phyloP scores from a whole-genome alignment of 2,888 invertebrate species.

The Pammene aurita region DNA sequence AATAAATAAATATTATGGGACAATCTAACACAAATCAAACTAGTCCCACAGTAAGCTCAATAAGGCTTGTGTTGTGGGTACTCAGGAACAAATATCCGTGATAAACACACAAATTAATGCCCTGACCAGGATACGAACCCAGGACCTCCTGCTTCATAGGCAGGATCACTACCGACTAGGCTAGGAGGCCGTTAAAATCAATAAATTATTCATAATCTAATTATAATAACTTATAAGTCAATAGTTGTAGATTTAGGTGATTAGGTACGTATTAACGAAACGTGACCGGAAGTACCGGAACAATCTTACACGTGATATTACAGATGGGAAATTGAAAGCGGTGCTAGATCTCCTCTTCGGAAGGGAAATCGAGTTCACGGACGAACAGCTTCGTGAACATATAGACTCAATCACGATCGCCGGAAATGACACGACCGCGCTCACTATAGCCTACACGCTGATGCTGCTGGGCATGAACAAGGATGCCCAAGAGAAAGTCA shows the following conservation, averaged over 20 bases:
- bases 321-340: conserved; percentile 69
- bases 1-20: too few relatives aligned
- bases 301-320: conserved; percentile 27
- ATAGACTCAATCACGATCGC: conserved; percentile 85
- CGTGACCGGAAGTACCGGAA: not conserved
- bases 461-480: conserved; percentile 73
- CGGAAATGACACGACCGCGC: conserved; percentile 80
- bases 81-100: too few relatives aligned
- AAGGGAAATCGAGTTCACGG: conserved; percentile 76
- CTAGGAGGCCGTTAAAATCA: too few relatives aligned
- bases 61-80: too few relatives aligned
- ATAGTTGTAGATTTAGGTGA: not conserved
- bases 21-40: too few relatives aligned
- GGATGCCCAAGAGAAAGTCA: conserved; percentile 63
- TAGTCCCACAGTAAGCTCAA: too few relatives aligned
- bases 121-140: too few relatives aligned
- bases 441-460: conserved; percentile 74
- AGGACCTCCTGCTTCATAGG: too few relatives aligned
- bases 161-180: too few relatives aligned
- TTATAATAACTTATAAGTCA: not conserved
- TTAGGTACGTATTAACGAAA: not conserved
- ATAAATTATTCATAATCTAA: too few relatives aligned
- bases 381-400: conserved; percentile 82
- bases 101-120: too few relatives aligned
- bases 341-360: conserved; percentile 78